Base-by-base conservation (phyloP, 2,113 vertebrate genomes). In the Ammodytes marinus region DNA sequence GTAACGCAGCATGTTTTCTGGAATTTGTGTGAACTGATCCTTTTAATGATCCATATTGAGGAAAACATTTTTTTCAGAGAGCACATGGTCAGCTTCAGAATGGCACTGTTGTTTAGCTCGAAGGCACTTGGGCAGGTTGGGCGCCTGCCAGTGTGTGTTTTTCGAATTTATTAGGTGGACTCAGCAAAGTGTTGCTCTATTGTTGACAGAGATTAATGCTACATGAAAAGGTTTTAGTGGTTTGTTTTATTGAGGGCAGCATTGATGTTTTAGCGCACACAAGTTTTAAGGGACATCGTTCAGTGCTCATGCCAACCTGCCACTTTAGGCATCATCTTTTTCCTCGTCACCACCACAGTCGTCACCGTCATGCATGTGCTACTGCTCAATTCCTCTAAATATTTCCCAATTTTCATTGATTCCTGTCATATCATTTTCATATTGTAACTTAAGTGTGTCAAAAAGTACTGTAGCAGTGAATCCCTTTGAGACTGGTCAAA, bases 391-490 rank as follows among this genome's bases (percentile, higher is more conserved):
- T 74, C 50, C 17, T 52, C 46, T 80, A 55, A 35, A 0, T 79
- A 35, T 39, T 67, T 53, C 53, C 13, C 7, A 8, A 0, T 74
- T 42, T n/a, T 40, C 7, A 37, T 46, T 0, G n/a, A 54, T 50
- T 64, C 64, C 19, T 13, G 15, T 37, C 40, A 55, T 8, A 37
- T 47, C 13, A 39, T 17, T 17, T 35, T 58, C 54, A 27, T 64
- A 19, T 69, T 6, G 52, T 74, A 17, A 61, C 45, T 68, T 60
- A 66, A 84, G 46, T 9, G 52, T 71, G 58, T 86, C 82, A 69
- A 69, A 59, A 82, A 45, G 89, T 92, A 93, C 91, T 92, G 92
- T 93, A 92, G 92, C 90, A 92, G 83, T 67, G 49, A 86, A 83
- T 89, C 91, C 87, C 87, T 91, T 93, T 90, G 64, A 91, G 75